phyloP scores from a whole-genome alignment of 53 echinoderm and acorn worm genomes.

The Holothuria leucospilota region DNA sequence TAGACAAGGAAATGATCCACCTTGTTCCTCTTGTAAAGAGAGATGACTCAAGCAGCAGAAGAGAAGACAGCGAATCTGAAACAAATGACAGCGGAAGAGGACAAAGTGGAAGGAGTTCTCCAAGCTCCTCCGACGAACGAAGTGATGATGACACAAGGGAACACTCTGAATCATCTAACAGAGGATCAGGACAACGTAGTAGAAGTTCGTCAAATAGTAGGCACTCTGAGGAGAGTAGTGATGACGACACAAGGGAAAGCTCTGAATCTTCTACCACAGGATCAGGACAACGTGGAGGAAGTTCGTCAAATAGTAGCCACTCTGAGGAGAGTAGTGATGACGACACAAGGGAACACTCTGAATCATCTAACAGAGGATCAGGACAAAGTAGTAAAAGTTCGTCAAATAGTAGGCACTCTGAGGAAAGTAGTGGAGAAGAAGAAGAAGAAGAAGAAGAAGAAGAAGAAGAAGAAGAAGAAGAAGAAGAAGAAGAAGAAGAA shows the following conservation, averaged over 20 bases:
- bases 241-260: neutral
- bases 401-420: neutral
- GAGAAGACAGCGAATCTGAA: too few relatives aligned
- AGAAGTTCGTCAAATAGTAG: too few relatives aligned
- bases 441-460: constrained; percentile 1
- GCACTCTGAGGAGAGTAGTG: too few relatives aligned
- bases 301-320: too few relatives aligned
- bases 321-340: neutral
- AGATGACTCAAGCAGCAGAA: too few relatives aligned
- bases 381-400: neutral
- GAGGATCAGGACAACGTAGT: neutral
- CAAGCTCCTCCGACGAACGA: too few relatives aligned
- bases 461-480: neutral
- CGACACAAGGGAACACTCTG: neutral
- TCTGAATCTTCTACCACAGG: neutral
- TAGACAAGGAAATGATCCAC: too few relatives aligned
- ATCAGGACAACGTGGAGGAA: neutral
- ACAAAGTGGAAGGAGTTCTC: too few relatives aligned
- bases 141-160: neutral
- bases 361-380: neutral
- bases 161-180: neutral
- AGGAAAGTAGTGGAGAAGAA: neutral
- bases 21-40: too few relatives aligned
- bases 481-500: neutral
- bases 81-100: too few relatives aligned